Base-by-base conservation (phyloP, 1,140 invertebrate species). In the Ceratoteleas bidentatus region DNA sequence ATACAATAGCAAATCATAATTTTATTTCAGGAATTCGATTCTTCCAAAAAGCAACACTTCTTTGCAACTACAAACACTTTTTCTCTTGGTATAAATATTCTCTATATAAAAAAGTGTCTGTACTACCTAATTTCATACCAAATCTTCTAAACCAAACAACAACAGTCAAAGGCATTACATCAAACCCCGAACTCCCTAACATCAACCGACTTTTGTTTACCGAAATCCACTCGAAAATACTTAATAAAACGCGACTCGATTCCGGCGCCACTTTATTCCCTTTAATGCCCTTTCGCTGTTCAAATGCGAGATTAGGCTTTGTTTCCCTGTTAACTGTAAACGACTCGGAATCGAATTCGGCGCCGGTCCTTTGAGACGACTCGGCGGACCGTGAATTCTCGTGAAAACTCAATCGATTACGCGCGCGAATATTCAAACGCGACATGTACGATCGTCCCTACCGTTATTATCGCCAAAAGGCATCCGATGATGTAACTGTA, bases 301-400 rank as follows among this genome's bases (percentile, higher is more conserved):
- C 53, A 43, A 57, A 57, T 57, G 56, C 14, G 53, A 56, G 56
- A 38, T 68, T 57, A 68, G 64, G 49, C 64, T 52, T 50, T 52
- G 65, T 58, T 54, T 43, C 40, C 58, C 32, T n/a, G n/a, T 6
- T 69, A 69, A 69, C 65, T 69, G 65, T 69, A 69, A n/a, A 68
- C n/a, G 43, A 13, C 6, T 43, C 56, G 56, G 43, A 24, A 16
- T 43, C 34, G 3, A 58, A 13, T 43, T 43, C 7, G 10, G 5
- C 10, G 3, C 3, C 11, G 6, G 7, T 6, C 36, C 2, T 33
- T 0, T 6, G 38, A 13, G 7, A 11, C 40, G 16, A n/a, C 4
- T 8, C 1, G 40, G 5, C 40, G 38, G 9, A 47, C 9, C 40
- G 38, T 60, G 16, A 60, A 60, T 24, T 47, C 38, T 45, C 16